phyloP scores from a whole-genome alignment of 2,888 invertebrate species.

The Ceratothoa steindachneri region DNA sequence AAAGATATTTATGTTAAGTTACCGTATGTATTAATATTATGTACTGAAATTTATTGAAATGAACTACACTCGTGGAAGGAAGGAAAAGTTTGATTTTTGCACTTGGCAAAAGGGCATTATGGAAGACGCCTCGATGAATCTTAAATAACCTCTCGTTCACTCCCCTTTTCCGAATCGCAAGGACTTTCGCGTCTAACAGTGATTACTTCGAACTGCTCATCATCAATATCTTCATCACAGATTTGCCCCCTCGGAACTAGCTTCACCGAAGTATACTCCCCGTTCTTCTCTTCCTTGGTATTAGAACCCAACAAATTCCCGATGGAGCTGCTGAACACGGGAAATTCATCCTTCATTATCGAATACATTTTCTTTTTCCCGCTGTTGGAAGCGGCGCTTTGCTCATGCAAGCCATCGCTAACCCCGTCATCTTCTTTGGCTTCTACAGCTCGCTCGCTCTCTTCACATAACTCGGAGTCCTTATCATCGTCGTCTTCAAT shows the following conservation, averaged over 20 bases:
- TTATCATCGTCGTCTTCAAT: background rate
- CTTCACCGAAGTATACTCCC: background rate
- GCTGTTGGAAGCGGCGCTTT: background rate
- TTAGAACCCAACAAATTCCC: no score
- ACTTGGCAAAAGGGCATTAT: no score
- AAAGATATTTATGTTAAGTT: no score
- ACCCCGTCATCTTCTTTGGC: slow-evolving; percentile 1
- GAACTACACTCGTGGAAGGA: no score
- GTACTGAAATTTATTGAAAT: no score
- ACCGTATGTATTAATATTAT: no score
- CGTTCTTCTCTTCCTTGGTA: background rate
- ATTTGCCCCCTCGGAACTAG: background rate
- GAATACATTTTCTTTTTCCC: background rate
- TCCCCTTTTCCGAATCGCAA: no score
- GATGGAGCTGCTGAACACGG: no score
- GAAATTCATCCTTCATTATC: background rate
- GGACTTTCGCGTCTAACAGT: background rate
- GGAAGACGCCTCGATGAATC: no score
- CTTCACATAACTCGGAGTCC: no score
- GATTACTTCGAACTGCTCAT: slow-evolving; percentile 1
- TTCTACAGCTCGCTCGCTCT: background rate
- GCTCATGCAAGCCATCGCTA: background rate
- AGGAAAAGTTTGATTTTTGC: no score
- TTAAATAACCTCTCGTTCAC: no score
- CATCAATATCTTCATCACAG: background rate